Evolutionary conservation across 2,888 invertebrate genomes (phyloP).

Genomic region (Drosophila longiperda): DNA sequence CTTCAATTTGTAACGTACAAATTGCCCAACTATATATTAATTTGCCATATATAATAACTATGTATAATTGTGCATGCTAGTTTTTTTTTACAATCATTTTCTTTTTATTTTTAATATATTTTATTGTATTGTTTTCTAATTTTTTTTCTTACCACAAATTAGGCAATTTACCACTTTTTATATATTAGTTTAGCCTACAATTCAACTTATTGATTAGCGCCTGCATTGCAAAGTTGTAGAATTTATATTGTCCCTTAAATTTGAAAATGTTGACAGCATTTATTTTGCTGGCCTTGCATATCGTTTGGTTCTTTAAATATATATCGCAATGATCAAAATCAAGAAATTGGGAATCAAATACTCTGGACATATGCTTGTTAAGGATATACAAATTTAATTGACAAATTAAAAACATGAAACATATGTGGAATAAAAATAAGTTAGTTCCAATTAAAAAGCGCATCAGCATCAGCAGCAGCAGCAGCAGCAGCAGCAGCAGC

Average conservation of each 20-base stretch:
- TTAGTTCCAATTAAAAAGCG: background rate
- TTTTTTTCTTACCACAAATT: background rate
- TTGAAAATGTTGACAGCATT: background rate
- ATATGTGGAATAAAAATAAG: background rate
- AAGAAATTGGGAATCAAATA: background rate
- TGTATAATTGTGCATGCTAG: background rate
- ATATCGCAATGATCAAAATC: background rate
- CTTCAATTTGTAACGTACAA: background rate
- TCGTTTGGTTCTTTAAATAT: background rate
- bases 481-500: too few species aligned
- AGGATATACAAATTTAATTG: background rate
- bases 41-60: slow-evolving; percentile 1
- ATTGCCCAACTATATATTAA: slow-evolving; percentile 3
- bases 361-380: background rate
- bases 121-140: background rate
- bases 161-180: slow-evolving; percentile 1
- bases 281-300: background rate
- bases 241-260: background rate
- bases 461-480: too few species aligned
- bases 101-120: background rate
- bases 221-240: slow-evolving; percentile 7
- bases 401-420: background rate
- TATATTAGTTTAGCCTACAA: slow-evolving; percentile 9
- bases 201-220: slow-evolving; percentile 16
- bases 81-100: slow-evolving; percentile 13